phyloP scores from a whole-genome alignment of 2,797 vertebrate genomes.

The Rhabdophis nuchalis region DNA sequence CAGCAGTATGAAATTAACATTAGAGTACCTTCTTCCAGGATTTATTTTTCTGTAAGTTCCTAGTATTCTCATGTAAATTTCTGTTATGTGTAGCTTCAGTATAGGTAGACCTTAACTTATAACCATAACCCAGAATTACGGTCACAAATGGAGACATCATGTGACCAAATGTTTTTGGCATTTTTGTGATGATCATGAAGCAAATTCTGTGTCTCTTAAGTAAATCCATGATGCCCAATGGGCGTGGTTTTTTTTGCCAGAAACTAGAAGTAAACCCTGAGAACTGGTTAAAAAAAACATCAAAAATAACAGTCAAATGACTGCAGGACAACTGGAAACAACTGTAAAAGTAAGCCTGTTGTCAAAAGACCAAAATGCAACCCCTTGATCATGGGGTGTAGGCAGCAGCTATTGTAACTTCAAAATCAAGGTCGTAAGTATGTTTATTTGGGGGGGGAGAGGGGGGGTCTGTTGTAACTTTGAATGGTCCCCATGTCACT shows the following conservation, averaged over 20 bases:
- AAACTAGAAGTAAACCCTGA: neutral
- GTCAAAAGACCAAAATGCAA: neutral
- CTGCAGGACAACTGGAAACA: neutral
- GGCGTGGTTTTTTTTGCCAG: neutral
- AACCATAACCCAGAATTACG: neutral
- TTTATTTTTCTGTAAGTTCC: neutral
- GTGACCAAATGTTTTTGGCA: neutral
- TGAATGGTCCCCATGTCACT: neutral
- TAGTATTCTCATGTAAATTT: neutral
- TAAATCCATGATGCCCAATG: neutral
- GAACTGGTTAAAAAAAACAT: neutral
- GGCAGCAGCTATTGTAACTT: neutral
- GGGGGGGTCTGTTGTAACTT: neutral
- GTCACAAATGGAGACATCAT: neutral
- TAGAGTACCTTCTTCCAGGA: neutral
- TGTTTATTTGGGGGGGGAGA: no score
- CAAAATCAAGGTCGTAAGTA: neutral
- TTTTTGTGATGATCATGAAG: neutral
- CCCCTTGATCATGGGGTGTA: neutral
- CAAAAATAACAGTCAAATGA: neutral
- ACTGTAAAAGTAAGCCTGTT: neutral
- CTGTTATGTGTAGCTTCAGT: neutral
- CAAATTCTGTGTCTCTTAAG: neutral
- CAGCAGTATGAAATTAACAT: neutral
- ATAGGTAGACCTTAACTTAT: neutral